Evolutionary conservation across 2,113 vertebrate species (phyloP).

Genomic region (Marmota monax): DNA sequence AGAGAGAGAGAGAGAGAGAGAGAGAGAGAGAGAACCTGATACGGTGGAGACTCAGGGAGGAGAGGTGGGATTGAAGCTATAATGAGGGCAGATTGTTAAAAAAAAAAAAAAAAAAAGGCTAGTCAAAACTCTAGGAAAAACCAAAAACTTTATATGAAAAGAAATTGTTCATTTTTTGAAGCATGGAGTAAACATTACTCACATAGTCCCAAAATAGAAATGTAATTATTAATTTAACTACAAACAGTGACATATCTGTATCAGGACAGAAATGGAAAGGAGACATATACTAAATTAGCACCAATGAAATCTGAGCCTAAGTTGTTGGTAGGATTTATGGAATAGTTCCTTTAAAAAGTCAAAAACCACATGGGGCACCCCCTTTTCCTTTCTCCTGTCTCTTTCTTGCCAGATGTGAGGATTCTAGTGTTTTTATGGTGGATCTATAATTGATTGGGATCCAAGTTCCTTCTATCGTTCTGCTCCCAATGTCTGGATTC

Average conservation of each 20-base stretch:
- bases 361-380: not conserved
- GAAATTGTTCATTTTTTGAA: not conserved
- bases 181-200: not conserved
- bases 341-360: constrained; percentile 40
- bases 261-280: not conserved
- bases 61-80: not conserved
- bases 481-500: constrained; percentile 47
- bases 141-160: not conserved
- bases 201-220: not conserved
- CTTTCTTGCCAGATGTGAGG: not conserved
- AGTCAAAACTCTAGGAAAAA: constrained; percentile 40
- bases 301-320: not conserved
- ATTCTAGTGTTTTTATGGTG: not conserved
- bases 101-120: not conserved
- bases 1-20: too few relatives aligned
- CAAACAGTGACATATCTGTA: not conserved
- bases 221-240: constrained; percentile 30
- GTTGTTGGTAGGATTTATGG: not conserved
- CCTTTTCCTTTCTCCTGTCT: constrained; percentile 27
- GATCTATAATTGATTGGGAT: constrained; percentile 28
- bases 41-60: rapidly evolving
- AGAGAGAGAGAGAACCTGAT: not conserved
- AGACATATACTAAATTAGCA: not conserved
- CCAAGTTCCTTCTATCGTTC: constrained; percentile 51
- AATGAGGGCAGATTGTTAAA: not conserved